Percentiles rank a stretch among this genome's conserved stretches.
These are phyloP conservation scores for Diarsia mendica DNA, from an alignment of 2,888 invertebrate genomes.

Conservation along the genomic window DNA sequence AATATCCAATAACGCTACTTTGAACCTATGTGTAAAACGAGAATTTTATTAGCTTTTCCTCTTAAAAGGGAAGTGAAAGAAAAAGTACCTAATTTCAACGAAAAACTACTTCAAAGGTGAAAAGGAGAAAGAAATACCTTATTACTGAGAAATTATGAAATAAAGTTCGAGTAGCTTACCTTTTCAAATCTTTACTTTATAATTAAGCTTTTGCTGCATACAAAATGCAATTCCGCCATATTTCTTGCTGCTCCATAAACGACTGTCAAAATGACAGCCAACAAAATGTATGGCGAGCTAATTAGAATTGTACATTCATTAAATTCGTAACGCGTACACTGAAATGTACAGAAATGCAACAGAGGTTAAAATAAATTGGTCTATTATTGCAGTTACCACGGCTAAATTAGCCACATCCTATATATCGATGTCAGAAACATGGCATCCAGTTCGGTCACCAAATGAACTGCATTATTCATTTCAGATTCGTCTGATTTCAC, in stretches of 20 bases:
- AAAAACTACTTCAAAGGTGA: slow-evolving; percentile 9
- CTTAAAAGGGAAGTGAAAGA: not conserved
- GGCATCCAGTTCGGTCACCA: slow-evolving; percentile 64
- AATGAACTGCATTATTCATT: slow-evolving; percentile 73
- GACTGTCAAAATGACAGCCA: slow-evolving; percentile 33
- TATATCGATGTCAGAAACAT: slow-evolving; percentile 69
- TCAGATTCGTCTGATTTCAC: slow-evolving; percentile 62
- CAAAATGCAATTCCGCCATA: slow-evolving; percentile 21
- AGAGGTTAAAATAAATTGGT: slow-evolving; percentile 67
- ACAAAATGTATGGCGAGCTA: slow-evolving; percentile 41
- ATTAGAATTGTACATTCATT: slow-evolving; percentile 59
- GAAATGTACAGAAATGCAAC: slow-evolving; percentile 56
- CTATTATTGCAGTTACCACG: slow-evolving; percentile 63
- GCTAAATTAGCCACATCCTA: slow-evolving; percentile 70
- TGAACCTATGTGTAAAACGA: slow-evolving; percentile 16
- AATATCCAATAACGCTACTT: slow-evolving; percentile 22
- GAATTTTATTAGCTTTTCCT: slow-evolving; percentile 8
- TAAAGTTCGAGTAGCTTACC: not conserved
- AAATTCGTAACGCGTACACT: slow-evolving; percentile 46
- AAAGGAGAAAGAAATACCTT: not conserved
- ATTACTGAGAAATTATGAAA: not conserved
- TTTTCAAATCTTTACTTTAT: slow-evolving; percentile 27
- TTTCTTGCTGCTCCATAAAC: slow-evolving; percentile 34
- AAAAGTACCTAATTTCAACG: slow-evolving; percentile 3
- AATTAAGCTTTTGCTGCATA: slow-evolving; percentile 9